phyloP scores from a whole-genome alignment of 2,113 vertebrate species.

The Forbesichthys agassizii region DNA sequence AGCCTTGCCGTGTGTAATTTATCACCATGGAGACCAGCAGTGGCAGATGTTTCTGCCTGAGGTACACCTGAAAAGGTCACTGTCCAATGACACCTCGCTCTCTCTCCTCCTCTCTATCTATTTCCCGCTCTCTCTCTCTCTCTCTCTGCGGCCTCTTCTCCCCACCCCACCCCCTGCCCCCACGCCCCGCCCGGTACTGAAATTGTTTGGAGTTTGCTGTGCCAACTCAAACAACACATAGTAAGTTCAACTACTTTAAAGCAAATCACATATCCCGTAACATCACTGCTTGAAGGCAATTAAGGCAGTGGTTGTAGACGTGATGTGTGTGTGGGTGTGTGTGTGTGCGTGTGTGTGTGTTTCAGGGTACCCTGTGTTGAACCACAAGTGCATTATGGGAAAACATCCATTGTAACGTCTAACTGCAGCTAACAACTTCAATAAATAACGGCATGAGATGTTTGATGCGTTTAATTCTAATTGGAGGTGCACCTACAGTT shows the following conservation, averaged over 20 bases:
- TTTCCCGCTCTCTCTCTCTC: background rate
- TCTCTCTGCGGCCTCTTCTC: background rate
- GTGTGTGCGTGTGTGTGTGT: no score
- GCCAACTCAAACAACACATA: background rate
- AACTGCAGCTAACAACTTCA: no score
- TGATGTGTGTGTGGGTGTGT: no score
- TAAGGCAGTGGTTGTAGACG: no score
- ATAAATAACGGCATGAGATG: no score
- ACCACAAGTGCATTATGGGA: no score
- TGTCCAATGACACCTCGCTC: background rate
- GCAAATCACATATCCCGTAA: background rate
- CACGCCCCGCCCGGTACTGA: no score
- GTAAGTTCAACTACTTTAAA: background rate
- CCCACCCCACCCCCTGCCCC: no score
- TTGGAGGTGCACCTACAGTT: no score
- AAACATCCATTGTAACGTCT: no score
- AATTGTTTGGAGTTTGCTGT: background rate
- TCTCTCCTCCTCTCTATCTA: background rate
- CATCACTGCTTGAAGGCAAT: background rate
- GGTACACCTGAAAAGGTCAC: conserved; percentile 11
- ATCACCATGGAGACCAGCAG: conserved; percentile 23
- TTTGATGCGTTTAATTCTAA: no score
- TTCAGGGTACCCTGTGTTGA: no score
- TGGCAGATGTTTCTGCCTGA: conserved; percentile 18
- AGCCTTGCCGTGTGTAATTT: background rate